phyloP scores from a whole-genome alignment of 2,888 invertebrate species.

The Copidosoma aretas region DNA sequence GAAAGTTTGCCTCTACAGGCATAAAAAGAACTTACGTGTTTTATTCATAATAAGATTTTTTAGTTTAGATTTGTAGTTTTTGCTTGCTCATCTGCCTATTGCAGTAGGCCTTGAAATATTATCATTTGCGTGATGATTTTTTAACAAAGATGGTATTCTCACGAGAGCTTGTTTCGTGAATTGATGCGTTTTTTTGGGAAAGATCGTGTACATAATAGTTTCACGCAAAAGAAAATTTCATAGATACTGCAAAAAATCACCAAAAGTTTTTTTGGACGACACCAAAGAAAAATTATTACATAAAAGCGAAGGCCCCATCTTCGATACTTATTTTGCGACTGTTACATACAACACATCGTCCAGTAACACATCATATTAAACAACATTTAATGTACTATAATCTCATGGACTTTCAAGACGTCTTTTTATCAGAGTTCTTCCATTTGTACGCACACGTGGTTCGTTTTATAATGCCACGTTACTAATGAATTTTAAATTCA shows the following conservation, averaged over 20 bases:
- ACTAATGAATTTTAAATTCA: constrained; percentile 21
- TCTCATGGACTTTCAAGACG: constrained; percentile 21
- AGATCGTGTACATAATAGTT: constrained; percentile 8
- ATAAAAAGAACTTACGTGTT: constrained; percentile 15
- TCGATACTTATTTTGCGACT: constrained; percentile 36
- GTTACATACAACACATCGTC: constrained; percentile 9
- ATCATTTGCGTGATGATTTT: constrained; percentile 27
- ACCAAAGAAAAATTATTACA: constrained; percentile 43
- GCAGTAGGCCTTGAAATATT: constrained; percentile 28
- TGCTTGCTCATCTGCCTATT: constrained; percentile 18
- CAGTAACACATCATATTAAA: constrained; percentile 12
- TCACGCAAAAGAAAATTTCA: constrained; percentile 25
- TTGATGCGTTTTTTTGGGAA: constrained; percentile 16
- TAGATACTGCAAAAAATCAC: constrained; percentile 28
- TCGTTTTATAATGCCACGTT: constrained; percentile 17
- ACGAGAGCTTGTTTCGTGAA: background rate
- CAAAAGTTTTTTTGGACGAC: constrained; percentile 45
- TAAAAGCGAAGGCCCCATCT: constrained; percentile 35
- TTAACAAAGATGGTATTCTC: constrained; percentile 18
- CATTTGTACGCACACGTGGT: constrained; percentile 35
- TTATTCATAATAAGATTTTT: constrained; percentile 25
- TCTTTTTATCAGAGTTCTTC: constrained; percentile 40
- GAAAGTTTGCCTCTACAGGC: constrained; percentile 33
- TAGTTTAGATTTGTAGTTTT: constrained; percentile 29
- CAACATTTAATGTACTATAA: constrained; percentile 18